Conservation (phyloP, 2,113 vertebrate species). For the Alosa alosa region DNA sequence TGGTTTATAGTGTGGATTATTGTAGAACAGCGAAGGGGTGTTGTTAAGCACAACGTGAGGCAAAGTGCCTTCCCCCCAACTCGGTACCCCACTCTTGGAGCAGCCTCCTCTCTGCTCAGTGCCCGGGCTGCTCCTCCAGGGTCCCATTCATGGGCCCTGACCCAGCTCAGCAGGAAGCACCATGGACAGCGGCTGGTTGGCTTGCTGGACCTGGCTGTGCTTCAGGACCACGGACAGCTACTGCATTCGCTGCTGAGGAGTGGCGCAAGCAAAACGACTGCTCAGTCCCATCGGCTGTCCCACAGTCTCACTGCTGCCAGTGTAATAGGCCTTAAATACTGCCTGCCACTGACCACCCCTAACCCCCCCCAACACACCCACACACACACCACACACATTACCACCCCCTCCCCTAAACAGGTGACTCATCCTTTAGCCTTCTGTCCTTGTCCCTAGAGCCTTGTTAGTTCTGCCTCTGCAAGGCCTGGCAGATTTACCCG, state of each 20-base stretch:
- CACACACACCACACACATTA: neutral
- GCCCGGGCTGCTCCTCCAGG: neutral
- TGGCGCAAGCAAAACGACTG: neutral
- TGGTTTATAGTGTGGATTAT: no score
- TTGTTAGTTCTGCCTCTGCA: conserved; percentile 12
- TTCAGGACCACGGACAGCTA: neutral
- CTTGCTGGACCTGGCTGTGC: neutral
- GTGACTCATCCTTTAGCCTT: neutral
- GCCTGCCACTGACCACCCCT: neutral
- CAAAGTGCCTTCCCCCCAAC: no score
- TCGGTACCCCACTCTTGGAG: neutral
- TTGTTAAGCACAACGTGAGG: no score
- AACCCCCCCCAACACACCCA: neutral
- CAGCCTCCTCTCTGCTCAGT: neutral
- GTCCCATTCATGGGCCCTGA: neutral
- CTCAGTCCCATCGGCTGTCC: neutral
- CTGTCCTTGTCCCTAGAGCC: neutral
- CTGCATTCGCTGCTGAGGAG: neutral
- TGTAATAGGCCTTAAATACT: conserved; percentile 13
- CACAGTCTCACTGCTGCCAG: conserved; percentile 2
- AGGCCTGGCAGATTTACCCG: neutral
- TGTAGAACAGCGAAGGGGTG: no score
- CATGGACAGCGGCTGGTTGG: neutral
- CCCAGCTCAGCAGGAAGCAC: neutral
- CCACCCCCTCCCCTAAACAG: neutral